Evolutionary conservation across 2,113 vertebrate species (phyloP).

Genomic region (Triplophysa rosa): DNA sequence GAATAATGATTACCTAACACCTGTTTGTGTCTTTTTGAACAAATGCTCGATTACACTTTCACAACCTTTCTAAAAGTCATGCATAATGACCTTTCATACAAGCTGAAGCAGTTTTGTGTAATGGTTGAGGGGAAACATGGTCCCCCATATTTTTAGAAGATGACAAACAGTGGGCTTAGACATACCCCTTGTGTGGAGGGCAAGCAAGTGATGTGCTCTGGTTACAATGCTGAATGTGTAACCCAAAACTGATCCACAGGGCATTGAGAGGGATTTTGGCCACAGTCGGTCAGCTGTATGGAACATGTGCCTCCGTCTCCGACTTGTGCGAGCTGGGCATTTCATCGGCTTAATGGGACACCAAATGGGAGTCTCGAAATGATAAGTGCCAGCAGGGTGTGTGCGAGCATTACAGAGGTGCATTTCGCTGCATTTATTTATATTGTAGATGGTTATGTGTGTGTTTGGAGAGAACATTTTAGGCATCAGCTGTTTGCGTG

Average conservation of each 20-base stretch:
- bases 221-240: conserved; percentile 48
- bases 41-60: neutral
- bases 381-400: neutral
- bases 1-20: neutral
- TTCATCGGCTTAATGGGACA: neutral
- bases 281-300: conserved; percentile 36
- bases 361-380: neutral
- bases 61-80: neutral
- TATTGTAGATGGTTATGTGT: neutral
- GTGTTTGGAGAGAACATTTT: conserved; percentile 23
- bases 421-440: neutral
- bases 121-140: neutral
- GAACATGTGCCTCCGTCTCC: conserved; percentile 14
- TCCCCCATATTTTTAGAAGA: conserved; percentile 59
- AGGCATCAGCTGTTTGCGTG: conserved; percentile 38
- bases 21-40: neutral
- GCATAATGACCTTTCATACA: neutral
- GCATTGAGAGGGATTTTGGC: conserved; percentile 46
- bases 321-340: neutral
- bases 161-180: conserved; percentile 13
- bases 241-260: conserved; percentile 49
- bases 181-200: neutral
- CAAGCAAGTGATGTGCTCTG: conserved; percentile 30
- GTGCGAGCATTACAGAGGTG: conserved; percentile 9
- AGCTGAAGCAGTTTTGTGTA: conserved; percentile 21